These are phyloP conservation scores for Clangula hyemalis DNA, from an alignment of 2,797 vertebrate species.

Conservation along the genomic window DNA sequence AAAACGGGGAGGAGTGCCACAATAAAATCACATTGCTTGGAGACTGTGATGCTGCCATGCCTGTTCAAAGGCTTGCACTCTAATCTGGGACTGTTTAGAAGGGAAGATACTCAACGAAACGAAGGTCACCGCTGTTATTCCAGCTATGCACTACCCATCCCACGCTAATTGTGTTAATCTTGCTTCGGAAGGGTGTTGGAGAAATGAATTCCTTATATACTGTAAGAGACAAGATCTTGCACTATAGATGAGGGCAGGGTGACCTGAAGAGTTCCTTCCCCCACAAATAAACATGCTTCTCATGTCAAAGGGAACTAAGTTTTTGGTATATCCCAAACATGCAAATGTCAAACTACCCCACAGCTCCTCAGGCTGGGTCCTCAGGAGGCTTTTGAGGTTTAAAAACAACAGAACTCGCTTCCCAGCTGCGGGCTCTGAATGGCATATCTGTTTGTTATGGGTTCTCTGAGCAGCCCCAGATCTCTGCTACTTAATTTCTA, in stretches of 20 bases:
- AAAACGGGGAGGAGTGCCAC: background rate
- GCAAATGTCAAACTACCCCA: background rate
- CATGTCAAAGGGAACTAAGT: background rate
- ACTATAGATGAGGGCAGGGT: background rate
- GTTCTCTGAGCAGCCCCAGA: background rate
- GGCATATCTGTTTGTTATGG: background rate
- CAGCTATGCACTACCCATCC: background rate
- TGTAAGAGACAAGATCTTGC: background rate
- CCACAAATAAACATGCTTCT: background rate
- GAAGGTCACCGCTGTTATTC: background rate
- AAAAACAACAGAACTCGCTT: background rate
- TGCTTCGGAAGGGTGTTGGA: background rate
- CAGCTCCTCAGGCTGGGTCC: background rate
- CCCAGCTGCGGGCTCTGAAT: background rate
- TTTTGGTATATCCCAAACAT: background rate
- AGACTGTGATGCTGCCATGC: background rate
- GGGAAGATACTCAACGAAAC: background rate
- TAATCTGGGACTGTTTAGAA: background rate
- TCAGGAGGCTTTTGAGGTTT: background rate
- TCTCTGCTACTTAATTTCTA: background rate
- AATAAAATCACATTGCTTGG: background rate
- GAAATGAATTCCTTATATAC: background rate
- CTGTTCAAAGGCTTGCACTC: background rate
- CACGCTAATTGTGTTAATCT: background rate
- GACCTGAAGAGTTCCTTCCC: constrained; percentile 7